A percentile compares a stretch with the other conserved stretches of the same genome.
These are phyloP conservation scores for Goniozus legneri DNA, from an alignment of 1,140 invertebrate species.

Conservation along the genomic window DNA sequence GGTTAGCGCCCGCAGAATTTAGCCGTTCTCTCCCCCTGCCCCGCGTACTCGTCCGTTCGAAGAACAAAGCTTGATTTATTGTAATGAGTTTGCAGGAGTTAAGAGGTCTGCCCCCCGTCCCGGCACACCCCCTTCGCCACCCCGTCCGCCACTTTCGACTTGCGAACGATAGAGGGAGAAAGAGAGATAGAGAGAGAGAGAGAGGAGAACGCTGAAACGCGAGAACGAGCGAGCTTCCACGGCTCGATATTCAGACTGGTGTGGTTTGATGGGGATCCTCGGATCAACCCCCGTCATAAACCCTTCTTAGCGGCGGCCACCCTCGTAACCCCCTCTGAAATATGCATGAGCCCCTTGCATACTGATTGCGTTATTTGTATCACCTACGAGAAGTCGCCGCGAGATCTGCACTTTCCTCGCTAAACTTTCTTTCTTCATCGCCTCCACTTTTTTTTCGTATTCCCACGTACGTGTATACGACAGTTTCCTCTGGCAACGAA, in stretches of 20 bases:
- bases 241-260: conserved; percentile 49
- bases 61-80: conserved; percentile 58
- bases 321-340: conserved; percentile 41
- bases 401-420: conserved; percentile 13
- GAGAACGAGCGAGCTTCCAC: conserved; percentile 21
- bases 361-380: conserved; percentile 54
- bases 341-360: conserved; percentile 51
- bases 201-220: too few species aligned
- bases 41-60: conserved; percentile 43
- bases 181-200: too few species aligned
- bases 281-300: conserved; percentile 55
- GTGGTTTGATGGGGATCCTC: conserved; percentile 52
- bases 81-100: conserved; percentile 57
- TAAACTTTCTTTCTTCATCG: neutral
- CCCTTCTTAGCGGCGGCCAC: conserved; percentile 49
- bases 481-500: too few species aligned
- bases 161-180: too few species aligned
- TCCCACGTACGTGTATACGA: too few species aligned
- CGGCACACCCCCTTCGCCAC: conserved; percentile 12
- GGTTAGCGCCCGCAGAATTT: conserved; percentile 48
- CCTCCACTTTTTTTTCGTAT: neutral
- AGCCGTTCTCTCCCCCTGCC: conserved; percentile 38
- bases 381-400: conserved; percentile 28
- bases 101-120: conserved; percentile 40
- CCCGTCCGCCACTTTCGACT: conserved; percentile 17